Percentiles rank a stretch among this genome's conserved stretches.
Evolutionary conservation across 2,797 vertebrate species (phyloP).

Genomic region (Aphelocoma californica): DNA sequence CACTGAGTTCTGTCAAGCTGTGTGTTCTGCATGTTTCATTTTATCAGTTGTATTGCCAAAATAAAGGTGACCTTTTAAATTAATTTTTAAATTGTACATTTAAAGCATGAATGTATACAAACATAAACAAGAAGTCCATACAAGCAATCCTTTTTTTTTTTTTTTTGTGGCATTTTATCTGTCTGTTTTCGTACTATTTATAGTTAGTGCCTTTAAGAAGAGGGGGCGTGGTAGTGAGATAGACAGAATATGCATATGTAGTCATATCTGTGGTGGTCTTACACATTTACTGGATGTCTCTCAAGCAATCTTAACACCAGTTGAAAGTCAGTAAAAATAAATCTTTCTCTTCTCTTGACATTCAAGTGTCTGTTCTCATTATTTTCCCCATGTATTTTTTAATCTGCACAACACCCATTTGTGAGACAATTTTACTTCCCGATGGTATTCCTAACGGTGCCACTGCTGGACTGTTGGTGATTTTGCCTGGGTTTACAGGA

Average conservation of each 20-base stretch:
- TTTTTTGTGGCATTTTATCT: background rate
- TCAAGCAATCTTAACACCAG: slow-evolving; percentile 17
- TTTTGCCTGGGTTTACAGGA: background rate
- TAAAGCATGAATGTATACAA: slow-evolving; percentile 66
- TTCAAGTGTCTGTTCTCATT: slow-evolving; percentile 49
- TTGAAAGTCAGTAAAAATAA: slow-evolving; percentile 66
- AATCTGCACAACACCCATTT: background rate
- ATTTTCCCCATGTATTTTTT: background rate
- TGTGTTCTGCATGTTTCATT: slow-evolving; percentile 70
- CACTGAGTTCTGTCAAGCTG: slow-evolving; percentile 61
- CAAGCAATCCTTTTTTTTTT: background rate
- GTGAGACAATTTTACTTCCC: background rate
- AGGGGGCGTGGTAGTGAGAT: slow-evolving; percentile 50
- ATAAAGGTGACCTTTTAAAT: slow-evolving; percentile 50
- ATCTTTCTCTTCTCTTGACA: slow-evolving; percentile 56
- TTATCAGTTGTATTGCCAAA: slow-evolving; percentile 67
- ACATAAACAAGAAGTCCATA: slow-evolving; percentile 33
- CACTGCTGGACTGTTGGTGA: background rate
- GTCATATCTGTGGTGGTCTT: slow-evolving; percentile 57
- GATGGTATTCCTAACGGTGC: background rate
- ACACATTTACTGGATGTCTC: slow-evolving; percentile 49
- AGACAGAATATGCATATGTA: slow-evolving; percentile 59
- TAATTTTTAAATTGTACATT: slow-evolving; percentile 51
- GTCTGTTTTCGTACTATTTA: slow-evolving; percentile 46
- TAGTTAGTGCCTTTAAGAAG: slow-evolving; percentile 73